A percentile compares a stretch with the other conserved stretches of the same genome.
phyloP scores from a whole-genome alignment of 2,888 invertebrate species.

The Amorpha juglandis region DNA sequence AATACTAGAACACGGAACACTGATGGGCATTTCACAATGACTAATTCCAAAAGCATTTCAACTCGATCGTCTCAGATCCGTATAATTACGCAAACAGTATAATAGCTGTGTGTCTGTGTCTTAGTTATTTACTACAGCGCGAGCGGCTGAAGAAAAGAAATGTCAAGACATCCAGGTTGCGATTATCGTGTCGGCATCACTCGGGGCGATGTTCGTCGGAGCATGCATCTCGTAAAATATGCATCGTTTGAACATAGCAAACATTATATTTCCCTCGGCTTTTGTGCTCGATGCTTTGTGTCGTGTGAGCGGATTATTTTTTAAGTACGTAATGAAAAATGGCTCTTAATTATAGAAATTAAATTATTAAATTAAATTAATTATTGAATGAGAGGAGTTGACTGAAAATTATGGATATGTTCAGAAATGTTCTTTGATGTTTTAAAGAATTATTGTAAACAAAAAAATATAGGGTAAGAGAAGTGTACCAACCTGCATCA shows the following conservation, averaged over 20 bases:
- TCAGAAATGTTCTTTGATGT: too few relatives aligned
- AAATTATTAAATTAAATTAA: too few relatives aligned
- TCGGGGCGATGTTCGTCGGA: constrained; percentile 54
- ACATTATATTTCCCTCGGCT: neutral
- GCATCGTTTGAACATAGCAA: constrained; percentile 31
- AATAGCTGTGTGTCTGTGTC: constrained; percentile 70
- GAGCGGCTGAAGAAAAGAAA: constrained; percentile 65
- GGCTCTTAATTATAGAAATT: too few relatives aligned
- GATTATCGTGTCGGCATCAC: constrained; percentile 69
- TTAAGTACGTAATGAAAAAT: too few relatives aligned
- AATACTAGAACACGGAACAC: neutral
- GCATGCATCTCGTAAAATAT: constrained; percentile 51
- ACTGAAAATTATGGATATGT: too few relatives aligned
- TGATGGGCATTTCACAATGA: constrained; percentile 42
- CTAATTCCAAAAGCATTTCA: constrained; percentile 68
- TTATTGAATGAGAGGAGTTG: too few relatives aligned
- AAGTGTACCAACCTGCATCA: too few relatives aligned
- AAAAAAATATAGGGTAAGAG: too few relatives aligned
- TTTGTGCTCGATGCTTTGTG: neutral
- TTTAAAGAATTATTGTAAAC: too few relatives aligned
- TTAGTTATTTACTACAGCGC: constrained; percentile 63
- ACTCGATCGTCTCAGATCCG: constrained; percentile 58
- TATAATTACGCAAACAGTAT: constrained; percentile 79
- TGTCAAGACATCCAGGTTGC: constrained; percentile 57
- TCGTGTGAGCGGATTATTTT: neutral